Percentiles rank a stretch among this genome's conserved stretches.
Evolutionary conservation across 2,888 invertebrate species (phyloP).

Genomic region (Troides oblongomaculatus): DNA sequence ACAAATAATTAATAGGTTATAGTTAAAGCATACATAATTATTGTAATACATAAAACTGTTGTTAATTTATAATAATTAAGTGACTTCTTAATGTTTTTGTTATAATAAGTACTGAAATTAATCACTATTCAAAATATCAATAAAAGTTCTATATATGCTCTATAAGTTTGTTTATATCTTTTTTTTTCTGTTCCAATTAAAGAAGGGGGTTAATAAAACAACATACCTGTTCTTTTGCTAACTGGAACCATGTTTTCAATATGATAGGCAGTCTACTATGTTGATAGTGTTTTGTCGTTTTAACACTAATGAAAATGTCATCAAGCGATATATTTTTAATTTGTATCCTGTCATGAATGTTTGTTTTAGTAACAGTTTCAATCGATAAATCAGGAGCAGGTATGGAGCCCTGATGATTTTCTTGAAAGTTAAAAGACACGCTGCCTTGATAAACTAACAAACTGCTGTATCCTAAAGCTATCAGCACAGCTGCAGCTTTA

Average conservation of each 20-base stretch:
- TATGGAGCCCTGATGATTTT: slow-evolving; percentile 66
- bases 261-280: slow-evolving; percentile 90
- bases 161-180: not conserved
- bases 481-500: slow-evolving; percentile 74
- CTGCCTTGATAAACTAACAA: slow-evolving; percentile 82
- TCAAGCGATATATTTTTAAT: slow-evolving; percentile 84
- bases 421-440: slow-evolving; percentile 73
- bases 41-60: not conserved
- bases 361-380: slow-evolving; percentile 76
- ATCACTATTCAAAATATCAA: no score
- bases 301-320: slow-evolving; percentile 97
- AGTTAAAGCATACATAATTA: not conserved
- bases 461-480: slow-evolving; percentile 81
- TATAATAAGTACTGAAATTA: no score
- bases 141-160: no score
- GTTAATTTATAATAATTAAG: not conserved
- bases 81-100: not conserved
- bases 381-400: slow-evolving; percentile 70
- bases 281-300: slow-evolving; percentile 95
- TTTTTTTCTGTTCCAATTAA: not conserved
- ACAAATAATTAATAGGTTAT: slow-evolving; percentile 26
- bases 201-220: slow-evolving; percentile 15
- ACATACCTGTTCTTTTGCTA: slow-evolving; percentile 93
- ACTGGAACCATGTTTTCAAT: slow-evolving; percentile 96
- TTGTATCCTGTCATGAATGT: slow-evolving; percentile 59